Evolutionary conservation across 23 tunicate species (phyloP), one percentile per base, ranked within the genome.

Genomic region (Phallusia fumigata): DNA sequence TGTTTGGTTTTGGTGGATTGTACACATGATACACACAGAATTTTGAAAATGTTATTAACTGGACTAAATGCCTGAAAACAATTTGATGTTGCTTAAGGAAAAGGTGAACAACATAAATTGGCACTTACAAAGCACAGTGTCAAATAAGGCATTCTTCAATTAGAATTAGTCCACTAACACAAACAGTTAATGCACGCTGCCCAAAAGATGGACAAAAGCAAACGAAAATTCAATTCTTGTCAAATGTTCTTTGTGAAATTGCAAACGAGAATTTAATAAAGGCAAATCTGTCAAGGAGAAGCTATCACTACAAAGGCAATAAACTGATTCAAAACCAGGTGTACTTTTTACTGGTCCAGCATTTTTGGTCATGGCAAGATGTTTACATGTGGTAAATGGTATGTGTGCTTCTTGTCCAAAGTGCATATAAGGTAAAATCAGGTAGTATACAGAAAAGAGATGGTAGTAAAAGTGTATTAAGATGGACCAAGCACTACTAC

Each of bases 361-460:
- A 40, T 40, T 40, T 40, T 40, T n/a, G n/a, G 69, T 58, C 69
- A 58, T 58, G 69, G 69, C 69, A 58, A 58, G 69, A 58, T 21
- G 69, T 58, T 58, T 21, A 58, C 13, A 10, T 8, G 69, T 2
- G 8, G 69, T 21, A 24, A 24, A 58, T n/a, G 69, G 69, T 22
- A 22, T 3, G 16, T 22, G 69, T 58, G 69, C 69, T 58, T 58
- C 69, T 58, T 58, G 28, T 22, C 69, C 69, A 58, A 58, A 24
- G 13, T 58, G 69, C 69, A 58, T 58, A 58, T 58, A 1, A 58
- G 28, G 26, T 21, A 58, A 58, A 58, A 58, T 22, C 69, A 58
- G 69, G 69, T 58, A 58, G 69, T 58, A 13, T 8, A 24, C 2
- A 24, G 28, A 58, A 11, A 58, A 51, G 3, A 58, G 16, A 1